These are phyloP conservation scores for Mesaphorura yosii DNA, from an alignment of 1,140 invertebrate species.

Conservation along the genomic window DNA sequence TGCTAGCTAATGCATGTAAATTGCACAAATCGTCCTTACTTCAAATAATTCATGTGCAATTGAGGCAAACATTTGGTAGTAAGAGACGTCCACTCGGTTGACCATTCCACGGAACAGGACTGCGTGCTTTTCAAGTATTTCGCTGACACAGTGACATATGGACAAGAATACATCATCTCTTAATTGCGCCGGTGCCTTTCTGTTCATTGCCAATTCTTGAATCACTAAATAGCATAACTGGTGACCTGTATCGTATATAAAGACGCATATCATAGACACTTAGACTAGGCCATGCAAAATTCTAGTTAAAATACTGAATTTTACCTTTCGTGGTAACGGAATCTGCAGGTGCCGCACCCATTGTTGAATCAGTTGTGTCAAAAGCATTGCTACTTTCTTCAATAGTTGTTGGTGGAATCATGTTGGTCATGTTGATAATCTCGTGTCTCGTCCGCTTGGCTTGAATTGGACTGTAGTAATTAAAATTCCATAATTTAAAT, in stretches of 20 bases:
- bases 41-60: slow-evolving; percentile 49
- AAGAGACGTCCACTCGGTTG: slow-evolving; percentile 44
- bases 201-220: slow-evolving; percentile 23
- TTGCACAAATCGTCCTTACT: slow-evolving; percentile 30
- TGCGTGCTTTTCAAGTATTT: slow-evolving; percentile 46
- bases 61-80: slow-evolving; percentile 44
- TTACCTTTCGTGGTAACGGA: slow-evolving; percentile 17
- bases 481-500: too few species aligned
- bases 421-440: not conserved
- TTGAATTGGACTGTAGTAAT: too few species aligned
- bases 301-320: not conserved
- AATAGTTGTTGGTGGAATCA: not conserved
- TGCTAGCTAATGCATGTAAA: not conserved
- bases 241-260: slow-evolving; percentile 14
- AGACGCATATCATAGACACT: not conserved
- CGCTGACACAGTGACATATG: slow-evolving; percentile 41
- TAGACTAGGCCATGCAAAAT: not conserved
- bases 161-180: slow-evolving; percentile 30
- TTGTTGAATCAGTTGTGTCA: slow-evolving; percentile 14
- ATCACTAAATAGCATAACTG: slow-evolving; percentile 21
- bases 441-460: too few species aligned
- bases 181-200: not conserved
- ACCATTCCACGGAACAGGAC: slow-evolving; percentile 50
- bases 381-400: slow-evolving; percentile 14
- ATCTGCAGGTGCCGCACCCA: too few species aligned